Evolutionary conservation across 2,113 vertebrate species (phyloP).

Genomic region (Tenrec ecaudatus): DNA sequence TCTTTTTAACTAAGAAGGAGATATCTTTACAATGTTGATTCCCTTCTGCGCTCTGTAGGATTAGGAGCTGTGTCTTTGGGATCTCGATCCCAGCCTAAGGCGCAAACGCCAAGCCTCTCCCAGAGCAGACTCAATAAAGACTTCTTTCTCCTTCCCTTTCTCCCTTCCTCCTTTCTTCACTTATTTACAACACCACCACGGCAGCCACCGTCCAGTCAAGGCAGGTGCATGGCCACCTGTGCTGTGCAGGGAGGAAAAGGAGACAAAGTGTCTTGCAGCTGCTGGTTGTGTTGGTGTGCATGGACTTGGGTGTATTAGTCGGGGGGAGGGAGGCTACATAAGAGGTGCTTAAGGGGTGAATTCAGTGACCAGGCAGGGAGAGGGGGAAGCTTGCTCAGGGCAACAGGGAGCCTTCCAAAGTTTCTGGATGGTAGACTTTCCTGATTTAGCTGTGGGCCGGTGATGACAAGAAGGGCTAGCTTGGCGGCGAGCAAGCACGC

Average conservation of each 20-base stretch:
- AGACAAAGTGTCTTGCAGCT: neutral
- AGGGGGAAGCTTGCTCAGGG: neutral
- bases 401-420: accelerated
- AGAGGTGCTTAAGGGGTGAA: neutral
- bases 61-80: neutral
- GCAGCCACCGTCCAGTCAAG: neutral
- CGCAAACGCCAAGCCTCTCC: neutral
- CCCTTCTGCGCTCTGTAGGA: neutral
- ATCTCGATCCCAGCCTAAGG: neutral
- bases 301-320: neutral
- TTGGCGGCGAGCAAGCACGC: neutral
- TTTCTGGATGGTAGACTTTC: neutral
- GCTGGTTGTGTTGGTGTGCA: neutral
- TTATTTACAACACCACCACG: neutral
- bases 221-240: neutral
- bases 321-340: neutral
- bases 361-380: neutral
- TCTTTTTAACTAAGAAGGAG: neutral
- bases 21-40: neutral
- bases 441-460: neutral
- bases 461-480: too few species aligned
- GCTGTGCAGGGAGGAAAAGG: neutral
- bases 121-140: neutral
- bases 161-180: neutral
- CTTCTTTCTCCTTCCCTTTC: neutral